Evolutionary conservation across 2,888 invertebrate genomes (phyloP), one percentile per base, ranked within the genome.

Genomic region (Synergus itoensis): DNA sequence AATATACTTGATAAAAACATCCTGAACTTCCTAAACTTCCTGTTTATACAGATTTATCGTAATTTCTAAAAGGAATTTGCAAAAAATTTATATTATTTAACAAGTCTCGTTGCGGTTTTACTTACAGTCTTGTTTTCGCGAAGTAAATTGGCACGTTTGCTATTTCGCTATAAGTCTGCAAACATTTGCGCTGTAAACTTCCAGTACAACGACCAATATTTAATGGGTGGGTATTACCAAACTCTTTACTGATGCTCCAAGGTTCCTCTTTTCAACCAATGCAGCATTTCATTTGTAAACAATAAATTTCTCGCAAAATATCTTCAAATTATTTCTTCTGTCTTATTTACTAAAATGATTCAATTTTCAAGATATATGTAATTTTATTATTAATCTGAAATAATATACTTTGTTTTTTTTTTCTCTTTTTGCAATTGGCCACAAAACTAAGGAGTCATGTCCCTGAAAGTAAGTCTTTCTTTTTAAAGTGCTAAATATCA

Each of bases 161-260:
- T 69, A 69, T 69, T 69, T 69, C 48, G 36, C 28, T 48, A 64
- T n/a, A n/a, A 69, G 73, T n/a, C 36, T 53, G 73, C 28, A 53
- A 40, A 73, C 53, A 53, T 73, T 73, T 73, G 73, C 53, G 36
- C 5, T 2, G 53, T 57, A 73, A 73, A 73, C 53, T 73, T 73
- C 36, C 36, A 57, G 73, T 57, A 73, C 53, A 53, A 12, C 36
- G 48, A 73, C 53, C 40, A 73, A 73, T 73, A 73, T 73, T 73
- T 73, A 73, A 73, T 73, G 36, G 53, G 73, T 53, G 73, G n/a
- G 36, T 73, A 73, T 57, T 73, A 36, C 53, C 40, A 53, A 73
- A 73, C 73, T 73, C 53, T 73, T 73, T n/a, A 57, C 40, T n/a
- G 53, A 73, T 40, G 18, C 18, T 9, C 53, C 73, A 73, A 73